Percentiles rank a stretch among this genome's conserved stretches.
Conservation (phyloP, 2,888 invertebrate genomes). For the Drosophila fulvimacula region DNA sequence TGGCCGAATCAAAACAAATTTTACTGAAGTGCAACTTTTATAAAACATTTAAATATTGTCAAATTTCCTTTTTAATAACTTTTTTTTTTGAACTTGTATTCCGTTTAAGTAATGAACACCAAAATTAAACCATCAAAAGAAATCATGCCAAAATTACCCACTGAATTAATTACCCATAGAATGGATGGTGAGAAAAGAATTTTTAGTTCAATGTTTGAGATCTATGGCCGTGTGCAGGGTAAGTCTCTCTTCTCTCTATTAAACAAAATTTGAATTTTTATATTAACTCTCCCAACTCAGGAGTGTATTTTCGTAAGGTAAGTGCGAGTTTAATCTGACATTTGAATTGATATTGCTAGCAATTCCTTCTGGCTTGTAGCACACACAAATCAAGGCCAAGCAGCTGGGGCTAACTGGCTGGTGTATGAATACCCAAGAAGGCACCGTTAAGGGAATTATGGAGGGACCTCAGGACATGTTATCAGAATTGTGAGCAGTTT, state of each 20-base stretch:
- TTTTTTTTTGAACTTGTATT: not conserved
- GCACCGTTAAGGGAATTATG: constrained; percentile 87
- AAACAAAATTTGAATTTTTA: not conserved
- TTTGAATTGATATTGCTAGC: not conserved
- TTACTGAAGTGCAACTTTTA: not conserved
- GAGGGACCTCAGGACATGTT: constrained; percentile 86
- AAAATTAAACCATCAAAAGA: constrained; percentile 28
- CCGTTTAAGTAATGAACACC: constrained; percentile 21
- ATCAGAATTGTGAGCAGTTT: constrained; percentile 85
- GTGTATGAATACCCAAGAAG: constrained; percentile 88
- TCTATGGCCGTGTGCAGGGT: constrained; percentile 64
- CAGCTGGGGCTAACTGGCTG: constrained; percentile 87
- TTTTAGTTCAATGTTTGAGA: constrained; percentile 53
- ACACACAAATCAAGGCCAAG: constrained; percentile 87
- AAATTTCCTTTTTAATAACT: not conserved
- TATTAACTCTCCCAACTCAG: constrained; percentile 23
- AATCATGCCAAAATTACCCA: not conserved
- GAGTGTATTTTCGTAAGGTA: constrained; percentile 78
- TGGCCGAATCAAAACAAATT: constrained; percentile 21
- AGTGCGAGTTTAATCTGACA: not conserved
- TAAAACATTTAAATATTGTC: not conserved
- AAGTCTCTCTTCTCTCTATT: constrained; percentile 3
- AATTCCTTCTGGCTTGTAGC: constrained; percentile 81
- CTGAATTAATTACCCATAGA: constrained; percentile 3
- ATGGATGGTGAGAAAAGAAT: constrained; percentile 10